Evolutionary conservation across 2,797 vertebrate genomes (phyloP), one percentile per base, ranked within the genome.

Genomic region (Rhyacichthys aspro): DNA sequence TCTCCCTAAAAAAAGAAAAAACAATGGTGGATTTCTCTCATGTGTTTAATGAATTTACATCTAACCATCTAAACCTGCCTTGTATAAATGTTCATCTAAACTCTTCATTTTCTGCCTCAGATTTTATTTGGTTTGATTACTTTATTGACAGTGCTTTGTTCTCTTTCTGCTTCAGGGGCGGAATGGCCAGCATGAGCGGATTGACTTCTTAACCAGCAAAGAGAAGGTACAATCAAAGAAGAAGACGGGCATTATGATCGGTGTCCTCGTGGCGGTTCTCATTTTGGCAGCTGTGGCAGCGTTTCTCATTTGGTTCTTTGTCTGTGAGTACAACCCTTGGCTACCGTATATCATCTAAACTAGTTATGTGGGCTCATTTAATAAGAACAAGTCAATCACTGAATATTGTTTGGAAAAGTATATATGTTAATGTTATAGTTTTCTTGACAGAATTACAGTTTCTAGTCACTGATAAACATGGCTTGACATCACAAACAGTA

Each of bases 281-380:
- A 15, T 90, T 39, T 14, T 91, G 2, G 78, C 80, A 0, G 87
- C 79, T 1, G 38, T 92, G 5, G 72, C 60, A 1, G 91, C 82
- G 0, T 50, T 94, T 52, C 90, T 94, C 12, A 60, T 93, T 47
- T 93, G 90, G 91, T 60, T 83, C 16, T 93, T 93, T 78, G 52
- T 83, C 63, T 88, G 93, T 94, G 75, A 75, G 88, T 82, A 55
- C 7, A 37, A 37, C 0, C 8, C 48, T 38, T 53, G n/a, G 18
- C 6, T 14, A 8, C 10, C 59, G 1, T 10, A 33, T 48, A 32
- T 50, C 7, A 18, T 36, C 9, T 9, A 1, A 0, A 34, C 1
- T 1, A 14, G 14, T 5, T 8, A 39, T 19, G 0, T 48, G n/a
- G 7, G 43, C 55, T 64, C 16, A 43, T n/a, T 38, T 41, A 44